A percentile compares a stretch with the other conserved stretches of the same genome.
Evolutionary conservation across 2,797 vertebrate genomes (phyloP).

Genomic region (Adelosebastes latens): DNA sequence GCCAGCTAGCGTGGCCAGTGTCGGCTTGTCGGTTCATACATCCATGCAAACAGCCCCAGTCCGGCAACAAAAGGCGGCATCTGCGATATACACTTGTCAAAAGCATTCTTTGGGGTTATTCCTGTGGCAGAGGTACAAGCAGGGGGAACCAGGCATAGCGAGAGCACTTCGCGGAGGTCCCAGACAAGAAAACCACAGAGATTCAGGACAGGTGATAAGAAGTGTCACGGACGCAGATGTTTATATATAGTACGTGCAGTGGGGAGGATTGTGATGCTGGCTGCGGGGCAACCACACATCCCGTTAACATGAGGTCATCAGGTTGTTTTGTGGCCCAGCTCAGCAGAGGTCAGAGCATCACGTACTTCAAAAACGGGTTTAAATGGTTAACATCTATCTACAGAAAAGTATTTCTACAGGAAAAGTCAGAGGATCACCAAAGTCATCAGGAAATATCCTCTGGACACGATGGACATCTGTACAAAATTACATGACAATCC

Average conservation of each 20-base stretch:
- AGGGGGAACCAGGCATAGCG: constrained; percentile 61
- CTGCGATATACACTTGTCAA: constrained; percentile 76
- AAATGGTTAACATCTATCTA: background rate
- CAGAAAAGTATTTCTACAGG: background rate
- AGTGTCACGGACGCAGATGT: constrained; percentile 70
- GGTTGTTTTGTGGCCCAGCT: constrained; percentile 27
- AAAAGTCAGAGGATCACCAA: background rate
- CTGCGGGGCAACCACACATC: constrained; percentile 30
- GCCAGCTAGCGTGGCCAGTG: constrained; percentile 65
- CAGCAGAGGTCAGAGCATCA: constrained; percentile 29
- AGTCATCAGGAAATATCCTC: background rate
- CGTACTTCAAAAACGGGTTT: background rate
- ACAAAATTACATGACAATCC: background rate
- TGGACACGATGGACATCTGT: background rate
- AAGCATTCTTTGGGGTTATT: constrained; percentile 78
- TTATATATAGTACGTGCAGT: constrained; percentile 79
- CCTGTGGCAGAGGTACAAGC: constrained; percentile 63
- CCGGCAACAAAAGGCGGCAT: constrained; percentile 77
- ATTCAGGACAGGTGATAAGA: constrained; percentile 79
- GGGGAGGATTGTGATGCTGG: constrained; percentile 47
- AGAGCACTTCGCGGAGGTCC: constrained; percentile 73
- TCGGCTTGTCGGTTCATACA: constrained; percentile 78
- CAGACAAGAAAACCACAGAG: constrained; percentile 67
- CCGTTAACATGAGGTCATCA: constrained; percentile 38
- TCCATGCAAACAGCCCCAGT: constrained; percentile 63